Base-by-base conservation (phyloP, 2,113 vertebrate genomes). In the Nesoenas mayeri region DNA sequence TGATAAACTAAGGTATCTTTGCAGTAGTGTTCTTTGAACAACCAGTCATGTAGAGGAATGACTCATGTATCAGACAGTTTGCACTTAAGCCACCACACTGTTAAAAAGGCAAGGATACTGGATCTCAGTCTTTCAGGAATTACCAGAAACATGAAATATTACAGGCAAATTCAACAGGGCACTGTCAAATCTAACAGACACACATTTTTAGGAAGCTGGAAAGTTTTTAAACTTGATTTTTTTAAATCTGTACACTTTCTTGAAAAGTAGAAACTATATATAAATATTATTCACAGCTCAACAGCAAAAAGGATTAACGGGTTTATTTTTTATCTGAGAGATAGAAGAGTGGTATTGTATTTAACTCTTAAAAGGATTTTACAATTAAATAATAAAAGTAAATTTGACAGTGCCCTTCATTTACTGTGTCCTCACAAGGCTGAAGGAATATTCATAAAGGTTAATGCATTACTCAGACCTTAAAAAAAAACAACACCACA, bases 21-120 rank as follows among this genome's bases (percentile, higher is more conserved):
- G 44, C 7, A 78, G 67, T 17, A 60, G 44, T 15, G 15, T 50
- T 80, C 24, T 60, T 86, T 57, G 40, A n/a, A 3, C 57, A 44
- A 24, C 2, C 40, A 42, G 73, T 29, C 51, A 40, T 2, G 42
- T 7, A 34, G 44, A 91, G 83, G 95, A 97, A 96, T 86, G 92
- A 95, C 91, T 96, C 72, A 84, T 80, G 48, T 69, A 12, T 80
- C 82, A 54, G 80, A 51, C 21, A 91, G 96, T 85, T 95, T 47
- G 71, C 16, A 88, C 73, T 75, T 50, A 60, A 91, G 58, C 60
- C 89, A 94, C 36, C 8, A 8, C 73, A 44, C 57, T 90, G 82
- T 96, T 94, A 94, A 97, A 97, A 97, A 94, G 88, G 94, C 89
- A 97, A 97, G 93, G 28, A 22, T 78, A 44, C 53, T 40, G 51